Conservation (phyloP, 1,140 invertebrate species). For the Drosophila tristis region DNA sequence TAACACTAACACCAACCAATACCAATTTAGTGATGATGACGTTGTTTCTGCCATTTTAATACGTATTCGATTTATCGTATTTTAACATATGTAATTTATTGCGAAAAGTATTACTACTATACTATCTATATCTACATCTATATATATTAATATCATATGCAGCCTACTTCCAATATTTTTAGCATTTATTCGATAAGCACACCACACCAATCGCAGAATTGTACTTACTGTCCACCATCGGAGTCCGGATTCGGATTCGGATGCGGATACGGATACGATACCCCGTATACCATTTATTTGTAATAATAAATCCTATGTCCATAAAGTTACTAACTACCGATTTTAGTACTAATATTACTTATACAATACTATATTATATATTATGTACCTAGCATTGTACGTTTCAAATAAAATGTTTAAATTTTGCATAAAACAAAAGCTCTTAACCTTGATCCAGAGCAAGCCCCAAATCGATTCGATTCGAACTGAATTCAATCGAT, state of each 20-base stretch:
- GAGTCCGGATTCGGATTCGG: too few relatives aligned
- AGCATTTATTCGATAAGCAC: constrained; percentile 65
- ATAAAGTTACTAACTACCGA: constrained; percentile 74
- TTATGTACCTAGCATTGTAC: constrained; percentile 47
- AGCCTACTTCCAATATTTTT: constrained; percentile 73
- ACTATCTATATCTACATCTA: constrained; percentile 9
- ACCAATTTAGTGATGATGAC: constrained; percentile 61
- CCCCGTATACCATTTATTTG: constrained; percentile 63
- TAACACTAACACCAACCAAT: constrained; percentile 40
- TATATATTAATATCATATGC: constrained; percentile 49
- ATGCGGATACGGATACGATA: constrained; percentile 11
- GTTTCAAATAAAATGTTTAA: constrained; percentile 77
- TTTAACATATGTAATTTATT: constrained; percentile 74
- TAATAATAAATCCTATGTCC: constrained; percentile 61
- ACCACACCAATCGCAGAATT: constrained; percentile 34
- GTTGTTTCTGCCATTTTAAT: constrained; percentile 77
- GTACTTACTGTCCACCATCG: constrained; percentile 62
- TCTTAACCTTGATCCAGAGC: constrained; percentile 61
- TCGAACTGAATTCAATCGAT: constrained; percentile 18
- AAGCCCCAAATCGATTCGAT: too few relatives aligned
- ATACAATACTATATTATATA: background rate
- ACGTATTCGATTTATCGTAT: constrained; percentile 43
- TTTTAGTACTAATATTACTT: constrained; percentile 57
- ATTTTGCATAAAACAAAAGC: constrained; percentile 55
- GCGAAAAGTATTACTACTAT: constrained; percentile 71